Evolutionary conservation across 2,888 invertebrate genomes (phyloP).

Genomic region (Belgica antarctica): DNA sequence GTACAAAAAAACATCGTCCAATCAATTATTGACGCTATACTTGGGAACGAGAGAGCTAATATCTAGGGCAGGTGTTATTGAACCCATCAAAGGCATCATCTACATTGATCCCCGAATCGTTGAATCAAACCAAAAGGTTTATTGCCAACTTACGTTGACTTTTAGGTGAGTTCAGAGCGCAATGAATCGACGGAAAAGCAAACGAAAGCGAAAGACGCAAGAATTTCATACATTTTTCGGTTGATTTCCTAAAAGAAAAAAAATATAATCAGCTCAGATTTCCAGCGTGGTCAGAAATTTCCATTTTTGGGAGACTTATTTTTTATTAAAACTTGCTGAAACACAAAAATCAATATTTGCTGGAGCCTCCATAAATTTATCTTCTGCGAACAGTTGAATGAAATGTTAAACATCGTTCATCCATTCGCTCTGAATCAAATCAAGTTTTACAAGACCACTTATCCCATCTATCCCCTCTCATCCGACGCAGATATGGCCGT

Average conservation of each 20-base stretch:
- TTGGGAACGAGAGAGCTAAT: slow-evolving; percentile 77
- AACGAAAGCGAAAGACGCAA: neutral
- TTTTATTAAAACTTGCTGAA: no score
- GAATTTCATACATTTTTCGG: neutral
- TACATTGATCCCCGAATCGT: slow-evolving; percentile 73
- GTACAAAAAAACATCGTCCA: slow-evolving; percentile 83
- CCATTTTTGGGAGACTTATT: no score
- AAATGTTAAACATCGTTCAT: no score
- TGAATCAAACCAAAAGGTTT: slow-evolving; percentile 71
- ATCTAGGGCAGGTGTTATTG: slow-evolving; percentile 70
- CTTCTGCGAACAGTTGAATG: neutral
- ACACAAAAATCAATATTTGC: slow-evolving; percentile 1
- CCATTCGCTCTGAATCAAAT: no score
- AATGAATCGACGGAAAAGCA: neutral
- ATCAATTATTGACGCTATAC: slow-evolving; percentile 80
- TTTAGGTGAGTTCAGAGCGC: slow-evolving; percentile 67
- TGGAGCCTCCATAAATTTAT: neutral
- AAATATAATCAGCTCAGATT: no score
- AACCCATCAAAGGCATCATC: slow-evolving; percentile 83
- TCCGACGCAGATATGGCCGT: slow-evolving; percentile 84
- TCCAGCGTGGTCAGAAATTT: neutral
- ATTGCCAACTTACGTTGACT: slow-evolving; percentile 83
- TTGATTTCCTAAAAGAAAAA: neutral
- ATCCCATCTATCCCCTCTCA: no score
- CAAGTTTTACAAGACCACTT: no score